Base-by-base conservation (phyloP, 2,113 vertebrate species). In the Platycercus adscitus region DNA sequence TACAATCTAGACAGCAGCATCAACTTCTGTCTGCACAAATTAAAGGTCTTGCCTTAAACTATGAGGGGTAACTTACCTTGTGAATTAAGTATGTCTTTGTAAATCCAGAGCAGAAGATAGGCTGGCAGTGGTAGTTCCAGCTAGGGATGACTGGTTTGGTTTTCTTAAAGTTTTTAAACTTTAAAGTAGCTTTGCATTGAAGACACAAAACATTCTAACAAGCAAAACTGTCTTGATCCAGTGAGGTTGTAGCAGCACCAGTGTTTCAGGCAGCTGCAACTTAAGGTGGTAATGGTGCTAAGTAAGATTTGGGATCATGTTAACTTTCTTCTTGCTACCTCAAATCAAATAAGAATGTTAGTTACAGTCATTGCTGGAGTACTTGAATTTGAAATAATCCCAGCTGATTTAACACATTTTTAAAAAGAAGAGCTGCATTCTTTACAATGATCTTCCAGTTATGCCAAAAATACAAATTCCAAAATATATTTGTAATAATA, bases 391-490 rank as follows among this genome's bases (percentile, higher is more conserved):
- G 17, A 70, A 61, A 70, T 39, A 39, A 88, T 44, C 53, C 64
- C 66, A 68, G 65, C 29, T 87, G 61, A 61, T 61, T 47, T 68
- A 81, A 28, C 53, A 41, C 7, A 1, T 89, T 85, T 91, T 80
- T 1, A 12, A 26, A 69, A 61, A 86, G 21, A 64, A n/a, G 19
- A 93, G 52, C 55, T 69, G 12, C 60, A 25, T 88, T 90, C 75
- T 86, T 88, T 73, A 71, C 43, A 53, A 29, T 41, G 8, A 39
- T 50, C 50, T 83, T 69, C 68, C 20, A 81, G 43, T 82, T 77
- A 77, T 63, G 88, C 85, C 75, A 93, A 75, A 89, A 88, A 58
- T 20, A 83, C 29, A 41, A 86, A 88, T 96, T 90, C 88, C 64
- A 83, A 82, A 64, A 71, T 69, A 18, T 52, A 86, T 90, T 78